These are phyloP conservation scores for Tetragonisca angustula DNA, from an alignment of 2,888 invertebrate genomes.

Conservation along the genomic window DNA sequence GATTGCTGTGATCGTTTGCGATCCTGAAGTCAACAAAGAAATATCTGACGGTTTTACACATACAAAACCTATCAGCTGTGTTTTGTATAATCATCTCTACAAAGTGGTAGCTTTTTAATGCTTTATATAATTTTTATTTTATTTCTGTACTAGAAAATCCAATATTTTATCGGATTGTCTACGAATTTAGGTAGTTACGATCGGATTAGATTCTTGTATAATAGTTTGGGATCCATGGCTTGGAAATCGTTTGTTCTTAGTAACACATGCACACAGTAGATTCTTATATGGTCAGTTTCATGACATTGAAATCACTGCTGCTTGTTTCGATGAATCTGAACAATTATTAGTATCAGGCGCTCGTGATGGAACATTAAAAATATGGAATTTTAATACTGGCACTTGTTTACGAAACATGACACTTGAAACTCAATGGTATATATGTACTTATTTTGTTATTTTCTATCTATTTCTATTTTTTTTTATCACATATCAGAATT, in stretches of 20 bases:
- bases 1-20: constrained; percentile 88
- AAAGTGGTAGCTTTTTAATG: constrained; percentile 84
- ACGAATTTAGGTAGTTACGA: constrained; percentile 87
- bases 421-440: constrained; percentile 87
- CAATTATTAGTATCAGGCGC: constrained; percentile 92
- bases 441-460: background rate
- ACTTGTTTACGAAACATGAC: constrained; percentile 89
- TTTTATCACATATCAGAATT: background rate
- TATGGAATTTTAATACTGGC: constrained; percentile 95
- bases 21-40: constrained; percentile 88
- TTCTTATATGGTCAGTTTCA: constrained; percentile 88
- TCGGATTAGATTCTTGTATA: constrained; percentile 92
- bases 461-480: background rate
- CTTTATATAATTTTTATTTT: background rate
- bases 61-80: constrained; percentile 88
- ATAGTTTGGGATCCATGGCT: constrained; percentile 92
- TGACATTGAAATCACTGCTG: constrained; percentile 91
- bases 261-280: constrained; percentile 89
- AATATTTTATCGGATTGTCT: background rate
- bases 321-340: constrained; percentile 90
- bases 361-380: constrained; percentile 90
- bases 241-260: constrained; percentile 88
- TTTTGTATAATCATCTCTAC: constrained; percentile 91
- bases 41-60: constrained; percentile 91
- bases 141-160: background rate